Percentiles rank a stretch among this genome's conserved stretches.
These are phyloP conservation scores for Speoplatyrhinus poulsoni DNA, from an alignment of 2,113 vertebrate species.

Conservation along the genomic window DNA sequence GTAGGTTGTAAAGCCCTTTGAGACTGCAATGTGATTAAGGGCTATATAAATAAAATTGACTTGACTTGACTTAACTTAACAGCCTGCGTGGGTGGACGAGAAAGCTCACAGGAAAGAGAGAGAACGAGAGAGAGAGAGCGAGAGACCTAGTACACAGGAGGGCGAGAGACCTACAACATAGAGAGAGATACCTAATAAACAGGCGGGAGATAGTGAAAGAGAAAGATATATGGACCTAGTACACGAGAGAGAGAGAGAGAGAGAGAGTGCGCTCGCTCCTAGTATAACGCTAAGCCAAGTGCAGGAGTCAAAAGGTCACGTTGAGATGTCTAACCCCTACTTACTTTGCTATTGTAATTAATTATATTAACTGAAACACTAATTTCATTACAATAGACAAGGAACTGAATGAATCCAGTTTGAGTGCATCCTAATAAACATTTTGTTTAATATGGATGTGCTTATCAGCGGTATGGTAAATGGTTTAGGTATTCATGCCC, in stretches of 20 bases:
- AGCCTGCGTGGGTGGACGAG: slow-evolving; percentile 31
- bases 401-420: neutral
- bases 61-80: too few species aligned
- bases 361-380: neutral
- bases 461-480: slow-evolving; percentile 1
- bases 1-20: too few species aligned
- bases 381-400: slow-evolving; percentile 13
- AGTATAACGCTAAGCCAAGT: neutral
- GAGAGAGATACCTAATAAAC: neutral
- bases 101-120: too few species aligned
- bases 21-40: too few species aligned
- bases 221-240: slow-evolving; percentile 14
- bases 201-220: neutral
- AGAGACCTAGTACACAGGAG: too few species aligned
- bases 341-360: too few species aligned
- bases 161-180: neutral
- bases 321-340: too few species aligned
- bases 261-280: neutral
- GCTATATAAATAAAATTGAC: too few species aligned
- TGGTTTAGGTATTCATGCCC: neutral
- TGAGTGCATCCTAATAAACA: neutral
- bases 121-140: neutral
- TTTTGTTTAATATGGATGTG: too few species aligned
- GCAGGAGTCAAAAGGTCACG: too few species aligned
- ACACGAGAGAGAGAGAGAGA: slow-evolving; percentile 7